Base-by-base conservation (phyloP, 2,113 vertebrate species). In the Solea senegalensis region DNA sequence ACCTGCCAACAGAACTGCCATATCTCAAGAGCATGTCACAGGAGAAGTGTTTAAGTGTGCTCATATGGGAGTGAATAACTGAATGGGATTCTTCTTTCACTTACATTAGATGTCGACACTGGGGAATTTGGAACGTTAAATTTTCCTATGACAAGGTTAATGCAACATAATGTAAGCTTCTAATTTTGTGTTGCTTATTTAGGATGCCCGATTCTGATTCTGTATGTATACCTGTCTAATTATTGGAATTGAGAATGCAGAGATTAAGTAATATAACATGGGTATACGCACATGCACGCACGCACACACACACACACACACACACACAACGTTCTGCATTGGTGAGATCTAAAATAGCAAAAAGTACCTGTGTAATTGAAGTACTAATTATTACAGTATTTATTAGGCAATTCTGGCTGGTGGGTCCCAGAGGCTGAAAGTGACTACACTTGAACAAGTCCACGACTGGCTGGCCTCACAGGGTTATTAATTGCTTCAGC, bases 401-500 rank as follows among this genome's bases (percentile, higher is more conserved):
- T 85, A 83, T 74, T 71, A 81, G 81, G 49, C 71, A 56, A 81
- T 88, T 73, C 61, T 65, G 54, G 58, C 59, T 26, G 59, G 46
- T 65, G 46, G 85, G 73, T 82, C 83, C 76, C 21, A 63, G 57
- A 39, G 53, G 72, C 80, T 72, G 41, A 77, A 83, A 76, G 59
- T 72, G 82, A 80, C 81, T 77, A 43, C 65, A 69, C 71, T 88
- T 78, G 76, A 78, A 77, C 73, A 77, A 85, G 82, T 83, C 78
- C 52, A 48, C 45, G 40, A 64, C 74, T 82, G 69, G 72, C 78
- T 72, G 73, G 85, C 80, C 84, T 83, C 71, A 28, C 71, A 83
- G 86, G 78, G 86, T 90, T 91, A 94, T 92, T 93, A 93, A 92
- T 91, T 90, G 88, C 81, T 81, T 76, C 85, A 91, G 81, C 81